These are phyloP conservation scores for Nomada ferruginata DNA, from an alignment of 2,888 invertebrate genomes.

Conservation along the genomic window DNA sequence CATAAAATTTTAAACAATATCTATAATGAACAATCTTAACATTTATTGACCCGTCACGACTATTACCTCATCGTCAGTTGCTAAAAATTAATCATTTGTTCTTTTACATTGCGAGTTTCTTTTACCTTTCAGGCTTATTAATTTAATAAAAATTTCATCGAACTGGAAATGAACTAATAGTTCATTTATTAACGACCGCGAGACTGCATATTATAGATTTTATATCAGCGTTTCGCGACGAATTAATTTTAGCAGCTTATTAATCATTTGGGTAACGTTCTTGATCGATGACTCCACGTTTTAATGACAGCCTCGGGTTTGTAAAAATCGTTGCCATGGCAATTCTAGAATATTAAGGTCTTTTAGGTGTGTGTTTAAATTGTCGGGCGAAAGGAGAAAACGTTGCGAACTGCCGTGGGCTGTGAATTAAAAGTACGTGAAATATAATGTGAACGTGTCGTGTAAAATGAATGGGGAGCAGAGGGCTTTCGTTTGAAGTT, in stretches of 20 bases:
- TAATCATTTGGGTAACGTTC: neutral
- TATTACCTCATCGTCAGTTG: neutral
- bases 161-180: too few species aligned
- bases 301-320: constrained; percentile 26
- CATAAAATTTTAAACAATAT: constrained; percentile 33
- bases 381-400: neutral
- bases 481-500: constrained; percentile 23
- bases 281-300: neutral
- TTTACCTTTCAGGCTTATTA: constrained; percentile 6
- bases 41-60: neutral
- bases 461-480: constrained; percentile 1
- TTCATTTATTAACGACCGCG: too few species aligned
- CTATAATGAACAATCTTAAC: constrained; percentile 15
- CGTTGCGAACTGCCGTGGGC: neutral
- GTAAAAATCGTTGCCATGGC: constrained; percentile 31
- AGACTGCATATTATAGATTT: too few species aligned
- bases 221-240: too few species aligned
- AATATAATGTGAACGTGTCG: constrained; percentile 27
- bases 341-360: constrained; percentile 14
- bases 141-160: neutral
- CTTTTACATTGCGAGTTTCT: constrained; percentile 28
- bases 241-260: neutral
- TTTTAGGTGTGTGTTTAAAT: constrained; percentile 37
- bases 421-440: constrained; percentile 39
- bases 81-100: constrained; percentile 10